These are phyloP conservation scores for Loris lydekkerianus DNA, from an alignment of 2,797 vertebrate species.

Conservation along the genomic window DNA sequence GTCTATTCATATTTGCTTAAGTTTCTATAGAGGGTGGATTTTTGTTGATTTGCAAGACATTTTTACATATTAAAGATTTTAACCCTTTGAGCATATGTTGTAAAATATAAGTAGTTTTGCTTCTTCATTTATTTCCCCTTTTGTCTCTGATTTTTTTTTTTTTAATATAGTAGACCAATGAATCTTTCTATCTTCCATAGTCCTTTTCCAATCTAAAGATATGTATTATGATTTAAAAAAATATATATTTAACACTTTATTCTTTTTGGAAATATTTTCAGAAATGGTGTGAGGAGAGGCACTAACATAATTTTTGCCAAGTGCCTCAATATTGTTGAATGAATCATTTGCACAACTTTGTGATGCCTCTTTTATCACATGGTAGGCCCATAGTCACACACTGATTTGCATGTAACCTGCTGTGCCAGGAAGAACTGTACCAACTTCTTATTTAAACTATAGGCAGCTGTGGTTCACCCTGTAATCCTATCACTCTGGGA, in stretches of 20 bases:
- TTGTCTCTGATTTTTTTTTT: background rate
- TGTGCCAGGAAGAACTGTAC: background rate
- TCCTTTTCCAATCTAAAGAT: background rate
- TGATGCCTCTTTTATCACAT: background rate
- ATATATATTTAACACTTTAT: background rate
- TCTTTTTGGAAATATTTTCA: slow-evolving; percentile 59
- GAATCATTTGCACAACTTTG: slow-evolving; percentile 12
- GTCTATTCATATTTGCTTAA: background rate
- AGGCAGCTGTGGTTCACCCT: background rate
- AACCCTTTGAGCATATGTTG: background rate
- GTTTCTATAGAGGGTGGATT: background rate
- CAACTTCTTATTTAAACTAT: background rate
- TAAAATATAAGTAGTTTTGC: background rate
- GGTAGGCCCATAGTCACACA: background rate
- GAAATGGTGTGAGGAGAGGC: background rate
- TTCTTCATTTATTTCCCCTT: background rate
- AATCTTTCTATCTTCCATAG: slow-evolving; percentile 18
- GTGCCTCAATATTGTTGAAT: slow-evolving; percentile 21
- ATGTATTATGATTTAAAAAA: slow-evolving; percentile 18
- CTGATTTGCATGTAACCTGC: background rate
- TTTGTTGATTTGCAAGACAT: slow-evolving; percentile 47
- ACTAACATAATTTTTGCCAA: slow-evolving; percentile 28
- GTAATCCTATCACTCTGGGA: too few species aligned
- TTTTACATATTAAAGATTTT: slow-evolving; percentile 26
- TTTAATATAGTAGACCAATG: slow-evolving; percentile 2